Percentiles rank a stretch among this genome's conserved stretches.
Conservation (phyloP, 1,140 invertebrate genomes). For the Ptiloglossa arizonensis region DNA sequence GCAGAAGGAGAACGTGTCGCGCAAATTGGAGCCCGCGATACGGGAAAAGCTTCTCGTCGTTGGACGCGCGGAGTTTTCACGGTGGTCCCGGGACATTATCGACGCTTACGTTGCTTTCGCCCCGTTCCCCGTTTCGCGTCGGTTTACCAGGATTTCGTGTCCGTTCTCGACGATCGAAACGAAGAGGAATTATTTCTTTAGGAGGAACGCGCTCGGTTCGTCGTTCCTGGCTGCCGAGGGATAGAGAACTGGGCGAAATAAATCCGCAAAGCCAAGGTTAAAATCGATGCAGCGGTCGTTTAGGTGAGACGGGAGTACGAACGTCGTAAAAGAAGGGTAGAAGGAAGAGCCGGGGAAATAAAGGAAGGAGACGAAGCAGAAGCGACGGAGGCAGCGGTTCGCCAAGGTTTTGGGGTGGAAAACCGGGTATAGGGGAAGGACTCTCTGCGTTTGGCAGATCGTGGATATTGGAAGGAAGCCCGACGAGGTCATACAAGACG, state of each 20-base stretch:
- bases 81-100: too few species aligned
- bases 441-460: constrained; percentile 74
- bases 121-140: constrained; percentile 2
- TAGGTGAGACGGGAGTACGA: background rate
- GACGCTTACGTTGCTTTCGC: too few species aligned
- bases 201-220: constrained; percentile 30
- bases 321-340: constrained; percentile 42
- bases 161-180: constrained; percentile 43
- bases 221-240: constrained; percentile 15
- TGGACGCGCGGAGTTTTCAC: too few species aligned
- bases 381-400: background rate
- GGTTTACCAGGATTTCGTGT: background rate
- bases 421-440: background rate
- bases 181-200: constrained; percentile 51
- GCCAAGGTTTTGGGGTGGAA: background rate
- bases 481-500: constrained; percentile 60
- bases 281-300: constrained; percentile 66
- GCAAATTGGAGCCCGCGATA: too few species aligned
- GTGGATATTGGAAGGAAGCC: constrained; percentile 74
- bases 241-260: constrained; percentile 62
- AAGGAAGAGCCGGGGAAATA: constrained; percentile 37
- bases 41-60: too few species aligned
- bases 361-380: constrained; percentile 29
- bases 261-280: constrained; percentile 71
- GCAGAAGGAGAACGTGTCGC: too few species aligned